Evolutionary conservation across 1,140 invertebrate species (phyloP).

Genomic region (Phenacoccus solenopsis): DNA sequence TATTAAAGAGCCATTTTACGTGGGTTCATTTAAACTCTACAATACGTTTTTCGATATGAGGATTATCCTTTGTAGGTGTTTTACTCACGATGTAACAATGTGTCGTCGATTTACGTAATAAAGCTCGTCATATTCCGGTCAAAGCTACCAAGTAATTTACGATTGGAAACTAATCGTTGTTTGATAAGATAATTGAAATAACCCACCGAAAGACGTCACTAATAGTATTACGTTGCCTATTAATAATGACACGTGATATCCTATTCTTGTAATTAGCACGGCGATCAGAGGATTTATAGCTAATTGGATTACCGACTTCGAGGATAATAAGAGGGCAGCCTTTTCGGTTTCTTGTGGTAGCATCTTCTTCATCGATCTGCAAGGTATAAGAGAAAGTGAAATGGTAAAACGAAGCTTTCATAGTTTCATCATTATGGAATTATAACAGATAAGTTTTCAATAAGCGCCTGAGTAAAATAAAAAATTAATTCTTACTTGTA

Average conservation of each 20-base stretch:
- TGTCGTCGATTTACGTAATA: background rate
- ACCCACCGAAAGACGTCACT: constrained; percentile 37
- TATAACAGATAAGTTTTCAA: too few species aligned
- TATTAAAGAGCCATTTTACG: too few species aligned
- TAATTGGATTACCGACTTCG: constrained; percentile 76
- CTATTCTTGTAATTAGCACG: constrained; percentile 48
- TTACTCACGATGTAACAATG: background rate
- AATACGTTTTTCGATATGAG: too few species aligned
- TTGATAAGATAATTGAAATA: constrained; percentile 62
- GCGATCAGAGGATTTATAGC: constrained; percentile 71
- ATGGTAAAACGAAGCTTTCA: too few species aligned
- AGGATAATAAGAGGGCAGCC: constrained; percentile 68
- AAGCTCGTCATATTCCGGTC: background rate
- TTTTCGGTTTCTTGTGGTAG: constrained; percentile 40
- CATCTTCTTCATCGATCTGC: constrained; percentile 20
- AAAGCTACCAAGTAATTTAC: background rate
- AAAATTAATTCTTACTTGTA: background rate
- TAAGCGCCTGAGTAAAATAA: too few species aligned
- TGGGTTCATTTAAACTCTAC: too few species aligned
- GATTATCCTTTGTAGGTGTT: background rate
- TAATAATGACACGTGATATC: constrained; percentile 70
- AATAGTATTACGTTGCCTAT: constrained; percentile 38
- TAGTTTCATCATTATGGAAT: too few species aligned
- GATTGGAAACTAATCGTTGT: constrained; percentile 46
- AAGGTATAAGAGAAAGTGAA: too few species aligned